Evolutionary conservation across 1,140 invertebrate species (phyloP), one percentile per base, ranked within the genome.

Genomic region (Myzus persicae): DNA sequence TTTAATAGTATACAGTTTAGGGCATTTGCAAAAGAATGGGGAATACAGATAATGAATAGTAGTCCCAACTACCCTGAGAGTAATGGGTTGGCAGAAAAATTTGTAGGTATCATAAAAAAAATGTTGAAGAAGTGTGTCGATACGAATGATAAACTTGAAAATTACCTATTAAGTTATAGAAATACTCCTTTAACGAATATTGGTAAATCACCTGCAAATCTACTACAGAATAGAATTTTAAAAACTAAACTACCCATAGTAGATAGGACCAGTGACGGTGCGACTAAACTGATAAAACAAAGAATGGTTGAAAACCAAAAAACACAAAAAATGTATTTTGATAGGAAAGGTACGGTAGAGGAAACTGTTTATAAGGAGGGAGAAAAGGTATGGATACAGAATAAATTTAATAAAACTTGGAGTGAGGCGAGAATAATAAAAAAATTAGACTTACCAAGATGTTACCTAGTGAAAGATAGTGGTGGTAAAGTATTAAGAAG

Each of bases 101-200:
- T 18, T 46, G 42, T 44, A 9, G 44, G 40, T 24, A 14, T 76
- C 1, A 14, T 76, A 76, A 76, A 18, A 76, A n/a, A 76, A 8
- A 76, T 76, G 8, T 5, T 76, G 0, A 76, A 36, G 36, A 76
- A 76, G n/a, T 76, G 67, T 76, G 36, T 6, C 14, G 67, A 76
- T 36, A 76, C 67, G 14, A 76, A 36, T 76, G n/a, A n/a, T 76
- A n/a, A 76, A 3, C 24, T 84, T 24, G 88, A 94, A 59, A 22
- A 93, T 91, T 48, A 54, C 40, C 42, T 93, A 22, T 11, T 93
- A 22, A 84, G 40, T 24, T 85, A 85, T 11, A 67, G 81, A 31
- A 93, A 93, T 24, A 93, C 81, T n/a, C 91, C 91, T 24, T 51
- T 93, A 38, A 46, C 82, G 44, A 93, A 88, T 51, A 40, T 94